Evolutionary conservation across 2,888 invertebrate species (phyloP).

Genomic region (Phyllotreta striolata): DNA sequence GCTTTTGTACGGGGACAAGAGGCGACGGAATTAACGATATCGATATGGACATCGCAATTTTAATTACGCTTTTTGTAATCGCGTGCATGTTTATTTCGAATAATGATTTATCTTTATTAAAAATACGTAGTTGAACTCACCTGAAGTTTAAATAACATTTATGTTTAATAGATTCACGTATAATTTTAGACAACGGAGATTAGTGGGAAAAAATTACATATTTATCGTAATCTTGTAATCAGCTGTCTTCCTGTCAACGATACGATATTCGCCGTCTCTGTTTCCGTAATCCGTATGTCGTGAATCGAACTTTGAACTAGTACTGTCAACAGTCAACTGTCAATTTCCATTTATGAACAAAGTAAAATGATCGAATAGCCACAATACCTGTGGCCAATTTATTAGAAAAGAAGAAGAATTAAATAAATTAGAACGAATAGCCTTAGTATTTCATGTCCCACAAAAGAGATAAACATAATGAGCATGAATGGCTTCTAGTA

Average conservation of each 20-base stretch:
- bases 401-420: too few species aligned
- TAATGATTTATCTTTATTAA: background rate
- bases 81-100: background rate
- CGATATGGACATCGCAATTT: background rate
- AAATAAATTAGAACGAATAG: too few species aligned
- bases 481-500: too few species aligned
- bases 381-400: too few species aligned
- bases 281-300: too few species aligned
- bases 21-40: background rate
- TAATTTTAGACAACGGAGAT: conserved; percentile 21
- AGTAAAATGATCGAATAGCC: too few species aligned
- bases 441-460: too few species aligned
- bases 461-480: too few species aligned
- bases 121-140: background rate
- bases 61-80: background rate
- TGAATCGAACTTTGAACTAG: too few species aligned
- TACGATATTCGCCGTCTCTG: background rate
- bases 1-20: background rate
- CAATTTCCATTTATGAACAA: too few species aligned
- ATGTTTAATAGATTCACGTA: conserved; percentile 9
- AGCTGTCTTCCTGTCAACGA: conserved; percentile 21
- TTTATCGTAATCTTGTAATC: conserved; percentile 18
- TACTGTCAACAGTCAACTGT: too few species aligned
- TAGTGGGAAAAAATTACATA: conserved; percentile 15
- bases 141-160: conserved; percentile 18